phyloP scores from a whole-genome alignment of 2,888 invertebrate species.

The Opisthograptis luteolata region DNA sequence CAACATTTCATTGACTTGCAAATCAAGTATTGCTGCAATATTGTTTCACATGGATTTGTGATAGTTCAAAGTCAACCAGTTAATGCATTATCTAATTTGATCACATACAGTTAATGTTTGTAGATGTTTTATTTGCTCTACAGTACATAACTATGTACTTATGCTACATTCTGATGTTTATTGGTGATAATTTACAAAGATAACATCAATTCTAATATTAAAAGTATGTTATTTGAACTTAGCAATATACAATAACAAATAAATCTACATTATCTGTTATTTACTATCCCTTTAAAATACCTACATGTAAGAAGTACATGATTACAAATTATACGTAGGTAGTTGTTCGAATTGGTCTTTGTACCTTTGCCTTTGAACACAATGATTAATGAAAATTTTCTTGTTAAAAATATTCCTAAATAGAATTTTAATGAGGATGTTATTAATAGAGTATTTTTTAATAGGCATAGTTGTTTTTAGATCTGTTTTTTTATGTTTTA shows the following conservation, averaged over 20 bases:
- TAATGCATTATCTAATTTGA: background rate
- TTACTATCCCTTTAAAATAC: too few species aligned
- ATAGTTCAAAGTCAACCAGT: background rate
- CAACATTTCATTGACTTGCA: background rate
- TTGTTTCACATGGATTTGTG: background rate
- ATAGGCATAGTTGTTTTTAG: background rate
- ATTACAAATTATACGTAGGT: constrained; percentile 2
- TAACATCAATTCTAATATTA: too few species aligned
- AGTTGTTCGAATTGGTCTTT: constrained; percentile 9
- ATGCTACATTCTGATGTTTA: too few species aligned
- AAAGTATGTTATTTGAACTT: too few species aligned
- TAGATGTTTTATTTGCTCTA: background rate
- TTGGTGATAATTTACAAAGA: too few species aligned
- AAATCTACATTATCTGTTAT: too few species aligned
- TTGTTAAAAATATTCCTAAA: constrained; percentile 12
- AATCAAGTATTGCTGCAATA: background rate
- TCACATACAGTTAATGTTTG: background rate
- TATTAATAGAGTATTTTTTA: constrained; percentile 8
- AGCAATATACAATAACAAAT: too few species aligned
- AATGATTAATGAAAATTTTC: constrained; percentile 16
- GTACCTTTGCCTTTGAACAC: constrained; percentile 14
- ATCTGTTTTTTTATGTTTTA: too few species aligned
- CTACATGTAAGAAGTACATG: background rate
- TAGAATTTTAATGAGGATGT: constrained; percentile 14
- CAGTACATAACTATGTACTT: too few species aligned